These are phyloP conservation scores for Pelusios castaneus DNA, from an alignment of 2,113 vertebrate species.

Conservation along the genomic window DNA sequence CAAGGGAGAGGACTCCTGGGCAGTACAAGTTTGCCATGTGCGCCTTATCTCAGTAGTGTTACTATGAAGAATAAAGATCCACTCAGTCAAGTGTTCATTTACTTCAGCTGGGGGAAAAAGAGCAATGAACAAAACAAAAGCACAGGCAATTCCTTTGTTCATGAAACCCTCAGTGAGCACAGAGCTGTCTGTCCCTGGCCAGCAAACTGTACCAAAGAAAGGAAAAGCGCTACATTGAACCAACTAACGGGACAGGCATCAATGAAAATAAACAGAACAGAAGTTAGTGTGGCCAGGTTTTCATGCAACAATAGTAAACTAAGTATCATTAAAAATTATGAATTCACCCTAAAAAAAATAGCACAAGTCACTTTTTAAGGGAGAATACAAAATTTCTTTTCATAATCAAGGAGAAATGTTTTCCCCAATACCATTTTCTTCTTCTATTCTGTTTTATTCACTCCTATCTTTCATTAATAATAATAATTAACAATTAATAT, in stretches of 20 bases:
- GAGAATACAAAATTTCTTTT: neutral
- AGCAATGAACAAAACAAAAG: neutral
- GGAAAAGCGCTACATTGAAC: slow-evolving; percentile 52
- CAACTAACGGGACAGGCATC: slow-evolving; percentile 11
- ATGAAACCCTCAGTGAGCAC: slow-evolving; percentile 36
- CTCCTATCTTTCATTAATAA: neutral
- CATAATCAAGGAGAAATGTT: neutral
- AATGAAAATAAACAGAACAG: slow-evolving; percentile 59
- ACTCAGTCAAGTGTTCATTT: neutral
- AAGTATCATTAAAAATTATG: slow-evolving; percentile 48
- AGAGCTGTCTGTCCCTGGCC: neutral
- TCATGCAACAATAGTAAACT: slow-evolving; percentile 38
- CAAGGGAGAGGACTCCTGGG: slow-evolving; percentile 49
- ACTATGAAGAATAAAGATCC: slow-evolving; percentile 26
- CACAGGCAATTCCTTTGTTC: slow-evolving; percentile 2
- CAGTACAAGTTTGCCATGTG: slow-evolving; percentile 5
- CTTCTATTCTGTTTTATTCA: neutral
- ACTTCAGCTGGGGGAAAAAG: neutral
- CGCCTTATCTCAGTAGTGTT: slow-evolving; percentile 42
- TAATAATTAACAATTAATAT: neutral
- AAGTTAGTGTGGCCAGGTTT: slow-evolving; percentile 27
- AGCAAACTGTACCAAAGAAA: slow-evolving; percentile 3
- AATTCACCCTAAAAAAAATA: neutral
- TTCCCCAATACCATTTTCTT: neutral
- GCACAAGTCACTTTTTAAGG: neutral